phyloP scores from a whole-genome alignment of 2,113 vertebrate genomes.

The Austrofundulus limnaeus region DNA sequence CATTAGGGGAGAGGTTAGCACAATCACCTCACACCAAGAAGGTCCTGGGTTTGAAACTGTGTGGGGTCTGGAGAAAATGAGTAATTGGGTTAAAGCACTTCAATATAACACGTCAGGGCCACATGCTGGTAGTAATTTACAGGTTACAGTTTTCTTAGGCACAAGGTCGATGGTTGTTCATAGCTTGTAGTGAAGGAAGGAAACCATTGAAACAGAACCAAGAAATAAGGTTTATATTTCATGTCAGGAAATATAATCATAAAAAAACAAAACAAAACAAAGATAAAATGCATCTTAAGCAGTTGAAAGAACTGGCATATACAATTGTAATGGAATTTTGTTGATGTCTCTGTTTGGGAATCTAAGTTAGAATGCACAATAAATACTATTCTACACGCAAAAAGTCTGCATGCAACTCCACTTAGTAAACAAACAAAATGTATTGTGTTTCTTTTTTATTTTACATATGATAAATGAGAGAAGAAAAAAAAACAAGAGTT shows the following conservation, averaged over 20 bases:
- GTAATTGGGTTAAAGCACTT: too few relatives aligned
- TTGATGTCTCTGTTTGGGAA: constrained; percentile 47
- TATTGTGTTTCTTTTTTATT: not conserved
- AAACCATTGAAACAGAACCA: constrained; percentile 5
- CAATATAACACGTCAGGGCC: too few relatives aligned
- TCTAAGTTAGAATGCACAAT: constrained; percentile 51
- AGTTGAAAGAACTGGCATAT: constrained; percentile 17
- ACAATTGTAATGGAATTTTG: constrained; percentile 22
- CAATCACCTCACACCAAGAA: too few relatives aligned
- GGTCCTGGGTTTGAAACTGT: too few relatives aligned
- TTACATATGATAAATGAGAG: constrained; percentile 36
- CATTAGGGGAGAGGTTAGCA: too few relatives aligned
- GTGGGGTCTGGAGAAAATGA: too few relatives aligned
- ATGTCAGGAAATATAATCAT: constrained; percentile 27
- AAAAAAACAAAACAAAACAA: constrained; percentile 23
- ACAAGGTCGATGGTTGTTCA: constrained; percentile 4
- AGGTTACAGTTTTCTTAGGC: too few relatives aligned
- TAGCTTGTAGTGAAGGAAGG: not conserved
- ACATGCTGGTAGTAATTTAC: too few relatives aligned
- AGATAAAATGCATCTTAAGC: constrained; percentile 18
- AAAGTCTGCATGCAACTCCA: constrained; percentile 68
- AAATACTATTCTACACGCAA: constrained; percentile 58
- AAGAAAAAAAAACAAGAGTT: constrained; percentile 40
- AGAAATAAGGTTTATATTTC: constrained; percentile 50
- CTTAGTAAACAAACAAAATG: constrained; percentile 32